Evolutionary conservation across 2,797 vertebrate species (phyloP), one percentile per base, ranked within the genome.

Genomic region (Gouania willdenowi): DNA sequence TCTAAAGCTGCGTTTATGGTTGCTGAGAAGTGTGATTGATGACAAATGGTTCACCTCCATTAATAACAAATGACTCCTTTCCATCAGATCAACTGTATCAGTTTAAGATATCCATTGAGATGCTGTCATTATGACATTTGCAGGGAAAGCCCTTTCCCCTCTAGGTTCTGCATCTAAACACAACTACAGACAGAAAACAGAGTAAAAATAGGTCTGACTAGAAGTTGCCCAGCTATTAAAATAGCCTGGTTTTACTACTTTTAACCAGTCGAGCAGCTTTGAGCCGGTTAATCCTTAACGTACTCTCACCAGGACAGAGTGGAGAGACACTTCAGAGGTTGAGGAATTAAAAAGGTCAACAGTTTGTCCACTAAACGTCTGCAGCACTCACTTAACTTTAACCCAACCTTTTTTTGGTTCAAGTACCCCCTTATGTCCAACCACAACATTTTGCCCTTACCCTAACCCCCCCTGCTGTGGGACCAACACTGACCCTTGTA

Each of bases 241-340:
- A 57, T 30, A 61, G 41, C 20, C 32, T 21, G 44, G 29, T 61
- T 51, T 30, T 54, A 10, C 66, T 59, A 59, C 42, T 66, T 71
- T 57, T 53, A 73, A 69, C 60, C 42, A 1, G 26, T 56, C 34
- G 9, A 60, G 63, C 66, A 32, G 57, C 71, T 66, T 66, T 57
- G 28, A 43, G 16, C 7, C 37, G n/a, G 43, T 5, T 71, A 68
- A 81, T 77, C 71, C 51, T 26, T 43, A 18, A 9, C 45, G 44
- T 19, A 51, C 41, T 14, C 36, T 4, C 14, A 25, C 15, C 24
- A 10, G 15, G 46, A 41, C 3, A 17, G 17, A 3, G 17, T 1
- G 19, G 6, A 19, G 19, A 7, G 2, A 21, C 28, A 5, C 25
- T 11, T 10, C 25, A 28, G 40, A 42, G 57, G 44, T n/a, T 34